Evolutionary conservation across 2,888 invertebrate species (phyloP), one percentile per base, ranked within the genome.

Genomic region (Caenorhabditis japonica): DNA sequence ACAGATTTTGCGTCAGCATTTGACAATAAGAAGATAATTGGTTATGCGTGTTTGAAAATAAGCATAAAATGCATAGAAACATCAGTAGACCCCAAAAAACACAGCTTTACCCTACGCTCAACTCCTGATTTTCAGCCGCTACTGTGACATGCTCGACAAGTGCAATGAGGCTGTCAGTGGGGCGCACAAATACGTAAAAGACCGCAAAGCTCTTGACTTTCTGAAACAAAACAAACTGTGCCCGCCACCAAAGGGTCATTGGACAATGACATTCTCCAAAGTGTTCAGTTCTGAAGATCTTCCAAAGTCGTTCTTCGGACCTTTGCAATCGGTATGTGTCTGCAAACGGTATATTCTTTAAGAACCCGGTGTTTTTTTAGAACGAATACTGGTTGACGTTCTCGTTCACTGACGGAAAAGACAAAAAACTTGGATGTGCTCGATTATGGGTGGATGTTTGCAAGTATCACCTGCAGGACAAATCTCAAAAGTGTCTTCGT

Each of bases 361-460:
- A 36, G n/a, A 30, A 23, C 27, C 10, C 8, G n/a, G 17, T 27
- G 13, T n/a, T 52, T 19, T 60, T 83, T 21, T 61, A 87, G 86
- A 87, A 87, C 66, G 86, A 87, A 66, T 87, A 87, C 80, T 87
- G 87, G 87, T 66, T 88, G 51, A 88, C 87, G 15, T 87, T 87
- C 78, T 85, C 84, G 5, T 87, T 87, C 81, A 87, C 85, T 44
- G 86, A 86, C 47, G 87, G 87, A 49, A 81, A 82, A 36, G 86
- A 84, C 76, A 79, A 81, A 51, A 82, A 82, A 51, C 72, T 87
- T 41, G 87, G 86, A 27, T 87, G 87, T 52, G 87, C 86, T 27
- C 79, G 87, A 47, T 49, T 83, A 10, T 83, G 86, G 87, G 82
- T 87, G 13, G 87, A 87, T 55, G 83, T 87, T 10, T 86, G 86